Evolutionary conservation across 2,888 invertebrate species (phyloP).

Genomic region (Trissoscelio sp.): DNA sequence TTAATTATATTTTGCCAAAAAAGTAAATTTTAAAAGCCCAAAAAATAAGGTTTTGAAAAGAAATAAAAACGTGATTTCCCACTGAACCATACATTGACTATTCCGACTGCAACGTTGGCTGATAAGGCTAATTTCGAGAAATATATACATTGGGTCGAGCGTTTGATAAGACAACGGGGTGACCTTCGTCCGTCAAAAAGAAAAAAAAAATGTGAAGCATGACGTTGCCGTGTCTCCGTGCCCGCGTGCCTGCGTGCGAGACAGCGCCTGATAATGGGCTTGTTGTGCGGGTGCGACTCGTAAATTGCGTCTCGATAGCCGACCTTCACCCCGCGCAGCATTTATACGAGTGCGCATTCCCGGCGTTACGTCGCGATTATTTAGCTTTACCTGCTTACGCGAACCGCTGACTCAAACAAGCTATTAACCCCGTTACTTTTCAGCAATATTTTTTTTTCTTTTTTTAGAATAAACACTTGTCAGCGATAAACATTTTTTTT

Average conservation of each 20-base stretch:
- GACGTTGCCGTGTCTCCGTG: constrained; percentile 24
- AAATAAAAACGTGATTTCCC: too few relatives aligned
- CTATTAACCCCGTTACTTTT: constrained; percentile 47
- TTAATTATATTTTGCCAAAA: too few relatives aligned
- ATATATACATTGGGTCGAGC: constrained; percentile 21
- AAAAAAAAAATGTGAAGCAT: not conserved
- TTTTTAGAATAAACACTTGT: too few relatives aligned
- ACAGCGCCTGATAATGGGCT: constrained; percentile 47
- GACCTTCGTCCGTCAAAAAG: constrained; percentile 37
- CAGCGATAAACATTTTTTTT: too few relatives aligned
- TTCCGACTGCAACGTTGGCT: constrained; percentile 2
- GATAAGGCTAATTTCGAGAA: constrained; percentile 30
- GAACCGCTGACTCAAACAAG: constrained; percentile 31
- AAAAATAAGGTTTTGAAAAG: too few relatives aligned
- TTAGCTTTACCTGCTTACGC: constrained; percentile 45
- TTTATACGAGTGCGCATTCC: constrained; percentile 42
- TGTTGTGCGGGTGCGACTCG: constrained; percentile 59
- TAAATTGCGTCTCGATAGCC: constrained; percentile 57
- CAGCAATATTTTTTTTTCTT: constrained; percentile 17
- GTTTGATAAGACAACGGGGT: constrained; percentile 47
- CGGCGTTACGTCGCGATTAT: constrained; percentile 55
- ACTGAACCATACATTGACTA: constrained; percentile 9
- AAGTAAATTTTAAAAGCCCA: too few relatives aligned
- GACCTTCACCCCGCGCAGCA: constrained; percentile 61
- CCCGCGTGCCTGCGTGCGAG: constrained; percentile 44